Percentiles rank a stretch among this genome's conserved stretches.
These are phyloP conservation scores for Drosophila hamatofila DNA, from an alignment of 2,888 invertebrate genomes.

Conservation along the genomic window DNA sequence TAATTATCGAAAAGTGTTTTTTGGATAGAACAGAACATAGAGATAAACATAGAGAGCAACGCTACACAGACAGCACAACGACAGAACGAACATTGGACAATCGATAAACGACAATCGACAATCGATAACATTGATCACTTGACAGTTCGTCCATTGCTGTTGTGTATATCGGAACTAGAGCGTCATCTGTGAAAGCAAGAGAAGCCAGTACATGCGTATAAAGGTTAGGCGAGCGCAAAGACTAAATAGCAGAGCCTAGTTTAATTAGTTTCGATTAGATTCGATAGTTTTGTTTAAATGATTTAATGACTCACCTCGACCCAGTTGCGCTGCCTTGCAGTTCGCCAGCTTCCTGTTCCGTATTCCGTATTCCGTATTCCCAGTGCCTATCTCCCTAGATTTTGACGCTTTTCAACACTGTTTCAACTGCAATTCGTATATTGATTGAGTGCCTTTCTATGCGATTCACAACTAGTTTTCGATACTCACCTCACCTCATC, in stretches of 20 bases:
- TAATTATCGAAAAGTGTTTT: slow-evolving; percentile 17
- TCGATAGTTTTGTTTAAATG: not conserved
- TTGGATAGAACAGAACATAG: not conserved
- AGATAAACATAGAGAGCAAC: slow-evolving; percentile 9
- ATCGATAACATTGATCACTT: slow-evolving; percentile 53
- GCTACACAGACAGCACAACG: slow-evolving; percentile 47
- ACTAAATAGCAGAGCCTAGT: slow-evolving; percentile 1
- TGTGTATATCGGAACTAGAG: slow-evolving; percentile 17
- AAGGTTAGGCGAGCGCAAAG: slow-evolving; percentile 8
- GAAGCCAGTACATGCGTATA: slow-evolving; percentile 26
- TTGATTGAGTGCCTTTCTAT: not conserved
- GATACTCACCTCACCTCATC: slow-evolving; percentile 96
- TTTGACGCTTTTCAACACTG: slow-evolving; percentile 1
- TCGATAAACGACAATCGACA: slow-evolving; percentile 17
- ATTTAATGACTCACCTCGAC: slow-evolving; percentile 37
- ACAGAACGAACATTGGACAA: slow-evolving; percentile 36
- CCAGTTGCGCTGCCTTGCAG: not conserved
- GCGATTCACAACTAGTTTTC: not conserved
- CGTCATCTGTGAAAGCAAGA: slow-evolving; percentile 63
- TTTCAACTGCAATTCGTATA: slow-evolving; percentile 32
- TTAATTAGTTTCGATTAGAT: not conserved
- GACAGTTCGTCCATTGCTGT: slow-evolving; percentile 35
- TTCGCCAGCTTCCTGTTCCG: not conserved
- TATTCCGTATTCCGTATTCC: not conserved
- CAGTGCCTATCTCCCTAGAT: not conserved